These are phyloP conservation scores for Callinectes sapidus DNA, from an alignment of 2,888 invertebrate species.

Conservation along the genomic window DNA sequence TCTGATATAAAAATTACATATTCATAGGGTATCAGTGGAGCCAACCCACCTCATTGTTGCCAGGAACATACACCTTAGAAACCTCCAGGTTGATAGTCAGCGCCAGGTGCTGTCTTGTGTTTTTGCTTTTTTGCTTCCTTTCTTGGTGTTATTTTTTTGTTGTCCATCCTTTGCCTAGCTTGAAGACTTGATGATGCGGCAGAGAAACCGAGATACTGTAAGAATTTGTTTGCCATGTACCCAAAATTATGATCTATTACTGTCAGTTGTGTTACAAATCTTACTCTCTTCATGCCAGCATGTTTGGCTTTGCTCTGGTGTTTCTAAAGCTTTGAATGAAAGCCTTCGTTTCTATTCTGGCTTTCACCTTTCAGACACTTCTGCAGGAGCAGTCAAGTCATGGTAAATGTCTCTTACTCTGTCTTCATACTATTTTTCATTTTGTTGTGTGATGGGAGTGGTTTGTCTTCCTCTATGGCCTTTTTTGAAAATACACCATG, in stretches of 20 bases:
- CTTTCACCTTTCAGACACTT: conserved; percentile 11
- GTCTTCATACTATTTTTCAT: conserved; percentile 40
- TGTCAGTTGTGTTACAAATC: background rate
- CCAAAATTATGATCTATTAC: conserved; percentile 38
- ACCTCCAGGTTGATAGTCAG: background rate
- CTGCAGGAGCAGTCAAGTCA: background rate
- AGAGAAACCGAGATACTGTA: background rate
- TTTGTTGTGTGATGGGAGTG: background rate
- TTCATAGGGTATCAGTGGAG: too few species aligned
- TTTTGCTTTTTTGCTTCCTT: too few species aligned
- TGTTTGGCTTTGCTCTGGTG: background rate
- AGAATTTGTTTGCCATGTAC: background rate
- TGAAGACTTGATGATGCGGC: background rate
- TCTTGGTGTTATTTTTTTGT: too few species aligned
- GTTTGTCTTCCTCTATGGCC: background rate
- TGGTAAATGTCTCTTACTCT: conserved; percentile 7
- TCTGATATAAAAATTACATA: too few species aligned
- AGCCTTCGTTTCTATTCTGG: conserved; percentile 38
- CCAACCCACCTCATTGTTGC: too few species aligned
- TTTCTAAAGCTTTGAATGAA: background rate
- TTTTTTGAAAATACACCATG: conserved; percentile 44
- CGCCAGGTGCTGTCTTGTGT: background rate
- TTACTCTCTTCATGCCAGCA: conserved; percentile 23
- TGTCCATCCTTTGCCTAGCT: too few species aligned
- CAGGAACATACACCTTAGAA: too few species aligned